These are phyloP conservation scores for Atlantisia rogersi DNA, from an alignment of 2,113 vertebrate species.

Conservation along the genomic window DNA sequence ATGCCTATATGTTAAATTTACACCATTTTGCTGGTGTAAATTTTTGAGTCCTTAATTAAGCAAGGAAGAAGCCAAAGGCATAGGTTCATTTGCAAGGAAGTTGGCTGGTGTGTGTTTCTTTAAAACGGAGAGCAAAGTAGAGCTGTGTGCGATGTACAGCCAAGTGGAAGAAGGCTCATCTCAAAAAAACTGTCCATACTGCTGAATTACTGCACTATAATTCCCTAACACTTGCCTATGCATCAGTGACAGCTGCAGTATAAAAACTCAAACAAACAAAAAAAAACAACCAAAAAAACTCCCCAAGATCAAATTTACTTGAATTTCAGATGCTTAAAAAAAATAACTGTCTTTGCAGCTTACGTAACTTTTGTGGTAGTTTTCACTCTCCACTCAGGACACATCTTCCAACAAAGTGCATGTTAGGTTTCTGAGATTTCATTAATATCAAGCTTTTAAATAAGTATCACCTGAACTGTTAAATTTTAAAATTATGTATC, in stretches of 20 bases:
- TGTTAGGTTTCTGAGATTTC: background rate
- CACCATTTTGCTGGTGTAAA: background rate
- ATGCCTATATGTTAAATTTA: background rate
- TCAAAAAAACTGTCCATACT: background rate
- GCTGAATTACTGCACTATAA: background rate
- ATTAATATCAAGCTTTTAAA: conserved; percentile 38
- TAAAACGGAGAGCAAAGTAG: background rate
- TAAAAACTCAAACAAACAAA: background rate
- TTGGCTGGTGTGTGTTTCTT: background rate
- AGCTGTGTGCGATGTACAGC: rapidly evolving
- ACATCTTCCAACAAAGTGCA: background rate
- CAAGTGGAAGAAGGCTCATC: background rate
- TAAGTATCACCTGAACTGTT: conserved; percentile 17
- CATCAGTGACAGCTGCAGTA: background rate
- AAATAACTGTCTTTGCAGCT: background rate
- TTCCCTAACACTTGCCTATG: background rate
- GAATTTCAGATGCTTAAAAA: background rate
- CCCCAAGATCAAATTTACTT: rapidly evolving
- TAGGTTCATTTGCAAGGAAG: background rate
- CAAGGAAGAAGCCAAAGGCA: background rate
- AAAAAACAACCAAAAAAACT: background rate
- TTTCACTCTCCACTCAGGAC: background rate
- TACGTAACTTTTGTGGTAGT: background rate
- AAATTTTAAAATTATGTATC: conserved; percentile 32
- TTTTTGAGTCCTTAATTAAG: background rate